phyloP scores from a whole-genome alignment of 2,888 invertebrate species.

The Hoplodrina blanda region DNA sequence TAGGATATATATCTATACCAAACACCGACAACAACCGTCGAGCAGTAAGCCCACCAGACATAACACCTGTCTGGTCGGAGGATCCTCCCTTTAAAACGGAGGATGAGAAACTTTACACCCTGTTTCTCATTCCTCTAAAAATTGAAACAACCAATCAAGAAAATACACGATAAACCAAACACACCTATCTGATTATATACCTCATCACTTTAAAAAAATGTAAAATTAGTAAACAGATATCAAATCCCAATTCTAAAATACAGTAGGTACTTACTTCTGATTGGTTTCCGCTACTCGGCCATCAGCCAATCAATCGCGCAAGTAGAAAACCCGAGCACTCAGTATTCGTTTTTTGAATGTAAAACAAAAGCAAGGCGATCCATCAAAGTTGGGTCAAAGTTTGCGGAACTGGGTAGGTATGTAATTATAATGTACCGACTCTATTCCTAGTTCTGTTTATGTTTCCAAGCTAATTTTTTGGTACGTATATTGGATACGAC shows the following conservation, averaged over 20 bases:
- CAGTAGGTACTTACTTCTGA: too few species aligned
- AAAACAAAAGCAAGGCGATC: constrained; percentile 43
- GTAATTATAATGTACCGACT: constrained; percentile 17
- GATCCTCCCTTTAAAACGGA: too few species aligned
- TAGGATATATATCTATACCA: too few species aligned
- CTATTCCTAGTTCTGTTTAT: constrained; percentile 12
- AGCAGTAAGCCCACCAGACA: too few species aligned
- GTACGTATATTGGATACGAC: not conserved
- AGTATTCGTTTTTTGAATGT: constrained; percentile 49
- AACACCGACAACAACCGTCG: too few species aligned
- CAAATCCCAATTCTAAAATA: constrained; percentile 17
- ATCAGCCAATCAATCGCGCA: constrained; percentile 37
- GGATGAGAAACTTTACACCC: too few species aligned
- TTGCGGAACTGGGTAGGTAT: constrained; percentile 3
- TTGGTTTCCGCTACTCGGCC: not conserved
- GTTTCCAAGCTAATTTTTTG: constrained; percentile 15
- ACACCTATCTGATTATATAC: not conserved
- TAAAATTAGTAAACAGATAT: constrained; percentile 26
- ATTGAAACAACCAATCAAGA: not conserved
- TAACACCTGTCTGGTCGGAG: too few species aligned
- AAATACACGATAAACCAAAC: constrained; percentile 4
- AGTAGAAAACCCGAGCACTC: constrained; percentile 18
- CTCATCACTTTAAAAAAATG: not conserved
- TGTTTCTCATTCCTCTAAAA: not conserved
- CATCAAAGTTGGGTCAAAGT: constrained; percentile 41